Base-by-base conservation (phyloP, 2,888 invertebrate species). In the Melieria omissa region DNA sequence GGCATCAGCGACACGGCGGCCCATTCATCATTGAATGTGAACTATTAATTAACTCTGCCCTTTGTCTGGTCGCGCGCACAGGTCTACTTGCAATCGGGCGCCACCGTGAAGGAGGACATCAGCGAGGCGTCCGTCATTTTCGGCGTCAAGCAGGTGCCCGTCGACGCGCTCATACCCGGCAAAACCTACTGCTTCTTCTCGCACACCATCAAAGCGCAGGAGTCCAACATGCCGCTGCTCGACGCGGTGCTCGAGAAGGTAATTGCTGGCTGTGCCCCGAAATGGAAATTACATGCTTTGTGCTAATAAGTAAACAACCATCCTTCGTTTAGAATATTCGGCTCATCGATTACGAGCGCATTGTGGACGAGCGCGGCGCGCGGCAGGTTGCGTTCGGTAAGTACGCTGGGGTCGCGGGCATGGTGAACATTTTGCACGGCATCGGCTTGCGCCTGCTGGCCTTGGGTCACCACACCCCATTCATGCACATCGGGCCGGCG, bases 121-220 rank as follows among this genome's bases (percentile, higher is more conserved):
- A 95, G 95, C 79, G 97, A 98, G 82, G 98, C 99, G 0, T 93
- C 93, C 57, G 93, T 99, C 0, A 97, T 99, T 80, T 96, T 99
- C 82, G 99, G 99, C 0, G 99, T 99, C 5, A 99, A 99, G 66
- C 87, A 87, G 75, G 87, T 87, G 0, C 98, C 98, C 0, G 91
- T 96, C 8, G 97, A 98, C 82, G 91, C 94, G 55, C 89, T 99
- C 9, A 93, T 98, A 74, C 97, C 98, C 0, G 93, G 98, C 83
- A 98, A 98, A 88, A 99, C 99, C 0, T 99, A 99, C 84, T 98
- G 97, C 81, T 95, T 99, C 87, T 99, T 99, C 88, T 99, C 99
- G 0, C 99, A 99, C 86, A 99, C 99, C 0, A 99, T 99, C 80
- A 99, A 99, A 87, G 99, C 98, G 0, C 99, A 99, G 87, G 97